Percentiles rank a stretch among this genome's conserved stretches.
Evolutionary conservation across 2,113 vertebrate genomes (phyloP).

Genomic region (Ailuropoda melanoleuca): DNA sequence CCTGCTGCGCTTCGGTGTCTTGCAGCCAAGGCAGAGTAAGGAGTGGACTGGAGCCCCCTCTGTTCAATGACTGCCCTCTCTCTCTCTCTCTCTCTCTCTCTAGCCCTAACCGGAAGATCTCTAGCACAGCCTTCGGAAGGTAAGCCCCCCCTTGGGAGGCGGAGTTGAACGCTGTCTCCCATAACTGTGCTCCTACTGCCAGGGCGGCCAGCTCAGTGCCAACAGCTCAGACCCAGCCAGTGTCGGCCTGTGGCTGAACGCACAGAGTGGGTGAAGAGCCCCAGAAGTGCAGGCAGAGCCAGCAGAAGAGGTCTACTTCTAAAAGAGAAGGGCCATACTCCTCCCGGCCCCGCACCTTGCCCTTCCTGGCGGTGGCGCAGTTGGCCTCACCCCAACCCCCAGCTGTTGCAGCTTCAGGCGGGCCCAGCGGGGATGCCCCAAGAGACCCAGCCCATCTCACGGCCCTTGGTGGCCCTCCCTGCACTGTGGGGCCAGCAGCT

Average conservation of each 20-base stretch:
- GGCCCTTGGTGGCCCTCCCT: not conserved
- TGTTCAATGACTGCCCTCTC: not conserved
- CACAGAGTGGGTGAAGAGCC: not conserved
- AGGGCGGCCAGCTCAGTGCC: too few relatives aligned
- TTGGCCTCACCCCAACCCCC: not conserved
- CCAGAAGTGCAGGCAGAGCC: not conserved
- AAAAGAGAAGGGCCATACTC: not conserved
- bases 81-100: not conserved
- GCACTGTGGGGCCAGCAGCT: not conserved
- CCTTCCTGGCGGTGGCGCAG: not conserved
- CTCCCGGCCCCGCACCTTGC: too few relatives aligned
- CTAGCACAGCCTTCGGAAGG: constrained; percentile 98
- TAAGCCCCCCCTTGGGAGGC: constrained; percentile 77
- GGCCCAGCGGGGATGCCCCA: not conserved
- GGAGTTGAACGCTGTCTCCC: not conserved
- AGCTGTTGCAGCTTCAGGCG: not conserved
- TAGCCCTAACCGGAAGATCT: constrained; percentile 97
- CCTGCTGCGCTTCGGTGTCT: rapidly evolving
- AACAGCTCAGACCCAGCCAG: too few relatives aligned
- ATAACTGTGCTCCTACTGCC: not conserved
- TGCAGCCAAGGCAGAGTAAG: not conserved
- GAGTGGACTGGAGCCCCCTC: not conserved
- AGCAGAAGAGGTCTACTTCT: not conserved
- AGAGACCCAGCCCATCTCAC: not conserved
- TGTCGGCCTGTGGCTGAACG: too few relatives aligned